These are phyloP conservation scores for Sinodicranocentrus sp. DNA, from an alignment of 2,888 invertebrate genomes.

Conservation along the genomic window DNA sequence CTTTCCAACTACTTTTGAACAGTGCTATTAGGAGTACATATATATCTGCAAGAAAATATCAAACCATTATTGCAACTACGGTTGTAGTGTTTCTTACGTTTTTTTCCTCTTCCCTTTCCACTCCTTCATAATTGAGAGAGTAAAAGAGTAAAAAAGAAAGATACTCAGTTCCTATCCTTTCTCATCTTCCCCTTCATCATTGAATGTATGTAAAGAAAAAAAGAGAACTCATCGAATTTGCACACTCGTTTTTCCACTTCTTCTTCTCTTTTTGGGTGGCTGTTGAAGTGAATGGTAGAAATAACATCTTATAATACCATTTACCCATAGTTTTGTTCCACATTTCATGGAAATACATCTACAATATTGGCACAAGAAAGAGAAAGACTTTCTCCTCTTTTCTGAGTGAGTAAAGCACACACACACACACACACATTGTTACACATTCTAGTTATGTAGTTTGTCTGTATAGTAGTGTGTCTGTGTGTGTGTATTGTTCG, in stretches of 20 bases:
- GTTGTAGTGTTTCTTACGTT: background rate
- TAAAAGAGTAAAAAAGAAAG: background rate
- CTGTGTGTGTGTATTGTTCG: background rate
- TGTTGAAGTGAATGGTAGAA: background rate
- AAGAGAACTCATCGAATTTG: constrained; percentile 54
- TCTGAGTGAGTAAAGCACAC: too few relatives aligned
- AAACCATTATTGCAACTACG: constrained; percentile 1
- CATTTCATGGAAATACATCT: constrained; percentile 21
- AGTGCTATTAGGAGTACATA: too few relatives aligned
- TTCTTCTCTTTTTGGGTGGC: background rate
- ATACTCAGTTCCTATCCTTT: background rate
- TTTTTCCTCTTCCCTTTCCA: constrained; percentile 3
- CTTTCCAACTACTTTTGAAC: too few relatives aligned
- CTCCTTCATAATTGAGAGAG: constrained; percentile 14
- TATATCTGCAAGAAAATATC: constrained; percentile 17
- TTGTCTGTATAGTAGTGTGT: background rate
- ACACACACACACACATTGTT: background rate
- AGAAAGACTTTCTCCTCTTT: background rate
- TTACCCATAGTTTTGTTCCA: background rate
- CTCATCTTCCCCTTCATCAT: constrained; percentile 17
- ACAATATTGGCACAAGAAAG: constrained; percentile 16
- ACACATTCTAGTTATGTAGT: background rate
- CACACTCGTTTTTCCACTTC: constrained; percentile 23
- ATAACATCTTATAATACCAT: background rate
- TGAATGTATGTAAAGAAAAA: constrained; percentile 35